Base-by-base conservation (phyloP, 2,797 vertebrate genomes). In the Siniperca scherzeri region DNA sequence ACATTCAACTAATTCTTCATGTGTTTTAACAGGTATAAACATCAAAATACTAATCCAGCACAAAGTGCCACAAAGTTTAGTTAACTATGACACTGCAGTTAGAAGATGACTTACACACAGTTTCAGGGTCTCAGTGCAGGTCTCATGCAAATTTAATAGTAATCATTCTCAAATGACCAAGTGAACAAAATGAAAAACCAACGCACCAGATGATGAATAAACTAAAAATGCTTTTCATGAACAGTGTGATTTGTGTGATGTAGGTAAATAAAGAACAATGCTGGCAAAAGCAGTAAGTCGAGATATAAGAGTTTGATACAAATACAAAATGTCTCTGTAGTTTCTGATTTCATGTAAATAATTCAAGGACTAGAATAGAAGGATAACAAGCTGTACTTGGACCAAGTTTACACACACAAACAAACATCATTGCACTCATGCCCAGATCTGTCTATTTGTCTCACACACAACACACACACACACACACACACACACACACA, bases 281-380 rank as follows among this genome's bases (percentile, higher is more conserved):
- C 80, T 73, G 70, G 59, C 8, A 17, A 65, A 71, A 83, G 60
- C 85, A 79, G 71, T 21, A 64, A 74, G 22, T 40, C 30, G 3
- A 59, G 19, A 25, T 21, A 6, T 14, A 17, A 11, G 25, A 8
- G 38, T 30, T 56, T 8, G 10, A 8, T 17, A 16, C 5, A 22
- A 57, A 44, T 0, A 72, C 21, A 55, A 67, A 7, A 16, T 10
- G 13, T 38, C 10, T 62, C 53, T 75, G 48, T 19, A 52, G 30
- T 14, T 14, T 21, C 50, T 27, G 62, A 57, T 2, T 67, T 17
- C 1, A 21, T 60, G 57, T 77, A 10, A 72, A 48, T 78, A 40
- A 59, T 72, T 73, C 48, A 78, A 44, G 17, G 38, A 36, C 48
- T 19, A 52, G 27, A 46, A n/a, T 19, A 52, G 27, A 46, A n/a